These are phyloP conservation scores for Psilanteris sp. DNA, from an alignment of 1,140 invertebrate genomes.

Conservation along the genomic window DNA sequence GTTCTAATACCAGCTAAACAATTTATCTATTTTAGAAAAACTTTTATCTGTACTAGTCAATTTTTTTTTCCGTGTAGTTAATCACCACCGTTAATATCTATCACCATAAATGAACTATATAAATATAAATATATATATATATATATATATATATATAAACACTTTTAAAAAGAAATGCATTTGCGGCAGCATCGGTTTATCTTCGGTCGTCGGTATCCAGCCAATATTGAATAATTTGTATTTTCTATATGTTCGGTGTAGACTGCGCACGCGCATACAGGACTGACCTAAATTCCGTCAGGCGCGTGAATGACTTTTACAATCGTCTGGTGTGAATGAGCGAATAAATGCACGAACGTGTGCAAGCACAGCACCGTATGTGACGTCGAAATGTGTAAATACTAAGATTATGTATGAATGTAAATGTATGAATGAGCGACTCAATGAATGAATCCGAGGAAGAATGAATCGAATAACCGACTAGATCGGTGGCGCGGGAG, in stretches of 20 bases:
- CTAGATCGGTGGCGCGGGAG: slow-evolving; percentile 44
- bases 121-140: too few relatives aligned
- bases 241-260: slow-evolving; percentile 40
- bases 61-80: too few relatives aligned
- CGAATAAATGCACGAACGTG: slow-evolving; percentile 51
- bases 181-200: too few relatives aligned
- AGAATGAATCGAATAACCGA: slow-evolving; percentile 48
- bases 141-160: too few relatives aligned
- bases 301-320: slow-evolving; percentile 66
- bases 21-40: too few relatives aligned
- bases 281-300: slow-evolving; percentile 64
- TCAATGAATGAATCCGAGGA: slow-evolving; percentile 55
- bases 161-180: too few relatives aligned
- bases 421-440: slow-evolving; percentile 59
- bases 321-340: slow-evolving; percentile 55
- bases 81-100: too few relatives aligned
- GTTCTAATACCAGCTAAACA: too few relatives aligned
- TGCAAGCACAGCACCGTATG: slow-evolving; percentile 31
- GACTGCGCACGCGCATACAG: slow-evolving; percentile 23
- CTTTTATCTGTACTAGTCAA: too few relatives aligned
- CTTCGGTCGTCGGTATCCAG: too few relatives aligned
- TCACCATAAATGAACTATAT: too few relatives aligned
- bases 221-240: too few relatives aligned
- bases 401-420: slow-evolving; percentile 61
- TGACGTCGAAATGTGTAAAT: slow-evolving; percentile 61